A percentile compares a stretch with the other conserved stretches of the same genome.
Evolutionary conservation across 1,140 invertebrate species (phyloP).

Genomic region (Aphelenchoides avenae): DNA sequence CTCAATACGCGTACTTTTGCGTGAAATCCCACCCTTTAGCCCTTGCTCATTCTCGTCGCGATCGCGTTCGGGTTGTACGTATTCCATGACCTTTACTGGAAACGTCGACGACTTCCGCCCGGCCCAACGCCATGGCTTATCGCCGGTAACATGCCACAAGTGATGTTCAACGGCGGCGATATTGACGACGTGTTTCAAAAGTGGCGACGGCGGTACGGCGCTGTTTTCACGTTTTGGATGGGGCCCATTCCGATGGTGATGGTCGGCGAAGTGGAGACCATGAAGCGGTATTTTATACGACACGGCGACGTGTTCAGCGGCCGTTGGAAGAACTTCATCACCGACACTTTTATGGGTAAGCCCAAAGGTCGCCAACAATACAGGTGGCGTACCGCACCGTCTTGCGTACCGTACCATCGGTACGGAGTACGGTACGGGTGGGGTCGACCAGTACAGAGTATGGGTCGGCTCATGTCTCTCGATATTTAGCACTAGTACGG

Average conservation of each 20-base stretch:
- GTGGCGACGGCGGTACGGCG: slow-evolving; percentile 44
- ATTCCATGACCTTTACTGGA: slow-evolving; percentile 53
- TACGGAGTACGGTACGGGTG: too few relatives aligned
- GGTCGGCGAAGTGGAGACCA: slow-evolving; percentile 45
- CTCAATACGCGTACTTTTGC: too few relatives aligned
- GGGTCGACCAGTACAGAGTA: too few relatives aligned
- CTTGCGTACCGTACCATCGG: too few relatives aligned
- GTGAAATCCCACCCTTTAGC: too few relatives aligned
- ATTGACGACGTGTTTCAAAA: slow-evolving; percentile 39
- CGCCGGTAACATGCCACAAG: slow-evolving; percentile 46
- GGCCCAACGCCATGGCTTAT: slow-evolving; percentile 49
- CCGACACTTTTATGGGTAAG: slow-evolving; percentile 53
- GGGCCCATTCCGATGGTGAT: slow-evolving; percentile 54
- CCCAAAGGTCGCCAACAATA: too few relatives aligned
- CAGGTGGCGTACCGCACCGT: too few relatives aligned
- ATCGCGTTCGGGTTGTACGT: slow-evolving; percentile 32
- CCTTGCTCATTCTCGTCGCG: slow-evolving; percentile 1
- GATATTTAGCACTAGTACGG: too few relatives aligned
- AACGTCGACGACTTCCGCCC: slow-evolving; percentile 45
- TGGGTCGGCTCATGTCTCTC: too few relatives aligned
- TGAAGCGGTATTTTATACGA: slow-evolving; percentile 51
- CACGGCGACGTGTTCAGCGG: slow-evolving; percentile 54
- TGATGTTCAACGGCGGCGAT: slow-evolving; percentile 17
- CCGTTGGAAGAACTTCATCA: slow-evolving; percentile 55
- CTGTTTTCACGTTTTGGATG: slow-evolving; percentile 57